Evolutionary conservation across 2,113 vertebrate species (phyloP).

Genomic region (Protobothrops mucrosquamatus): DNA sequence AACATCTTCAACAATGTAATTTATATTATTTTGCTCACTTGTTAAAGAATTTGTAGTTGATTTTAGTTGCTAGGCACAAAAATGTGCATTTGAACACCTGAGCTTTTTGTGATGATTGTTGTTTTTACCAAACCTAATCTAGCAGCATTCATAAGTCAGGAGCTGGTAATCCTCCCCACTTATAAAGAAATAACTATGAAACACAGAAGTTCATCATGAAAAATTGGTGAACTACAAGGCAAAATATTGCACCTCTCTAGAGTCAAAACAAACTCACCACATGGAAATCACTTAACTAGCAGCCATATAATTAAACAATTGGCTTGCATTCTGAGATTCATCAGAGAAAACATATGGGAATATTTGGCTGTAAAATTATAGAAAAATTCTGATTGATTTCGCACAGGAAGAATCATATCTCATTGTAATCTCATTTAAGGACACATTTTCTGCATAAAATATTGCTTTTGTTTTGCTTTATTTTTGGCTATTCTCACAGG

Average conservation of each 20-base stretch:
- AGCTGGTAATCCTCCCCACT: neutral
- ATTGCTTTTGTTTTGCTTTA: neutral
- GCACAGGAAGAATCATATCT: neutral
- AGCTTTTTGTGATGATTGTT: neutral
- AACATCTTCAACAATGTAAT: neutral
- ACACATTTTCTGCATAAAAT: neutral
- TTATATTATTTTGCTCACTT: neutral
- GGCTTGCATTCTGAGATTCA: slow-evolving; percentile 1
- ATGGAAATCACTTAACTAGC: neutral
- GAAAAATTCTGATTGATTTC: neutral
- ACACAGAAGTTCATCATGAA: neutral
- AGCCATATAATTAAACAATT: neutral
- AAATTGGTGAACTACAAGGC: neutral
- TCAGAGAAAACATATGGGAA: neutral
- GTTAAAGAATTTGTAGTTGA: neutral
- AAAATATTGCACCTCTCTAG: neutral
- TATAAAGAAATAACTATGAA: neutral
- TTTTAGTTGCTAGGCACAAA: neutral
- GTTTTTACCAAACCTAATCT: neutral
- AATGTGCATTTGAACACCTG: neutral
- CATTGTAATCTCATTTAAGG: neutral
- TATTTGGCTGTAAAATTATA: neutral
- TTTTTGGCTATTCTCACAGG: neutral
- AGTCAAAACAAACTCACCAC: neutral
- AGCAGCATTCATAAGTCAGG: neutral